A percentile compares a stretch with the other conserved stretches of the same genome.
Conservation (phyloP, 2,888 invertebrate genomes). For the Agrochola lychnidis region DNA sequence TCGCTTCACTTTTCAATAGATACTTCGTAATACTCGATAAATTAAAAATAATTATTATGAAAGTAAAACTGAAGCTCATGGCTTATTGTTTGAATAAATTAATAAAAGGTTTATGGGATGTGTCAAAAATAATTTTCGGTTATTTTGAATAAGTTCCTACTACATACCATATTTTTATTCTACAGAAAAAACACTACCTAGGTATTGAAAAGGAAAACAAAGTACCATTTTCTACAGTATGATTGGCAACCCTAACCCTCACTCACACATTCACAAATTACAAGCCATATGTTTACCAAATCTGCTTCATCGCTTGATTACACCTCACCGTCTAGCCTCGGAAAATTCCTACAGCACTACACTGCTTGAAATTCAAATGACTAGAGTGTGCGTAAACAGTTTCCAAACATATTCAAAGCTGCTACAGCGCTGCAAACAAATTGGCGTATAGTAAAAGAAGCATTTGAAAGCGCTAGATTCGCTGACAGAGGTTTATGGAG, state of each 20-base stretch:
- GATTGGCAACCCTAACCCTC: constrained; percentile 28
- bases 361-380: constrained; percentile 52
- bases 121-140: too few relatives aligned
- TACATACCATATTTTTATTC: background rate
- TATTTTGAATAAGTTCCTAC: too few relatives aligned
- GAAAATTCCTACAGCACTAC: constrained; percentile 55
- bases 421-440: constrained; percentile 48
- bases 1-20: too few relatives aligned
- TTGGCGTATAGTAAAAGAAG: background rate
- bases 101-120: background rate
- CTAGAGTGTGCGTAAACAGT: constrained; percentile 25
- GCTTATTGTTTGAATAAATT: too few relatives aligned
- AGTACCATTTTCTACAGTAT: background rate
- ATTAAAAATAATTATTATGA: too few relatives aligned
- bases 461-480: constrained; percentile 68
- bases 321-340: constrained; percentile 31
- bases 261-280: constrained; percentile 34
- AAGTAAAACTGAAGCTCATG: background rate
- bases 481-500: constrained; percentile 66
- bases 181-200: too few relatives aligned
- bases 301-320: constrained; percentile 48
- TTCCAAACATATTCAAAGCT: constrained; percentile 13
- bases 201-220: background rate
- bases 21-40: background rate
- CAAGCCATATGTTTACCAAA: background rate